Evolutionary conservation across 1,140 invertebrate genomes (phyloP).

Genomic region (Bombus ignitus): DNA sequence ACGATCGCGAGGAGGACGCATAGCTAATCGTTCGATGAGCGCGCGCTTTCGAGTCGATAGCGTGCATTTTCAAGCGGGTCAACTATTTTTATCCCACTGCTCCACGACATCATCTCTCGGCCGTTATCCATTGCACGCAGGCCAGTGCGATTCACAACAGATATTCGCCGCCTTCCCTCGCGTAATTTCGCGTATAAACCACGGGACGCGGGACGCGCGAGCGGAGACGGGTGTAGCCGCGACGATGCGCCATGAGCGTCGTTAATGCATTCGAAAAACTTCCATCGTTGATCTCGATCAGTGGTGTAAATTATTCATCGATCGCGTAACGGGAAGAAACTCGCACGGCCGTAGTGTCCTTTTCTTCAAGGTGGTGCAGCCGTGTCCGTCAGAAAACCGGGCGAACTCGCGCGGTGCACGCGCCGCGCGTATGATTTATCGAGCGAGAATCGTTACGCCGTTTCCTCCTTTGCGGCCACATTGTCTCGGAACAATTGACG

Average conservation of each 20-base stretch:
- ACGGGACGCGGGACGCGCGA: background rate
- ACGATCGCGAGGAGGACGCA: background rate
- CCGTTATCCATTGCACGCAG: constrained; percentile 18
- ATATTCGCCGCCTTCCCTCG: background rate
- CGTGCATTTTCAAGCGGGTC: constrained; percentile 53
- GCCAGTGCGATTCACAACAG: background rate
- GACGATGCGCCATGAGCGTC: no score
- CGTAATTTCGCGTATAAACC: background rate
- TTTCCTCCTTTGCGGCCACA: background rate
- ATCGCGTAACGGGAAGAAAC: background rate
- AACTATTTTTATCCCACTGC: constrained; percentile 51
- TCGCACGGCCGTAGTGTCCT: background rate
- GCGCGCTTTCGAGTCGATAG: constrained; percentile 26
- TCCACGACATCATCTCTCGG: constrained; percentile 18
- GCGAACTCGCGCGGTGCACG: no score
- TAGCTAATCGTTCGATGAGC: background rate
- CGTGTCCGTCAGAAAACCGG: no score
- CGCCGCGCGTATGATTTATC: background rate
- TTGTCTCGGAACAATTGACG: background rate
- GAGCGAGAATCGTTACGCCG: background rate
- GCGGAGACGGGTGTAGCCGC: background rate
- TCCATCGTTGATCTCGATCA: constrained; percentile 27
- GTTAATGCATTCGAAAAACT: constrained; percentile 37
- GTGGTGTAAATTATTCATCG: constrained; percentile 21
- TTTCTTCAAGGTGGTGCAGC: background rate